These are phyloP conservation scores for Miichthys miiuy DNA, from an alignment of 2,797 vertebrate species.

Conservation along the genomic window DNA sequence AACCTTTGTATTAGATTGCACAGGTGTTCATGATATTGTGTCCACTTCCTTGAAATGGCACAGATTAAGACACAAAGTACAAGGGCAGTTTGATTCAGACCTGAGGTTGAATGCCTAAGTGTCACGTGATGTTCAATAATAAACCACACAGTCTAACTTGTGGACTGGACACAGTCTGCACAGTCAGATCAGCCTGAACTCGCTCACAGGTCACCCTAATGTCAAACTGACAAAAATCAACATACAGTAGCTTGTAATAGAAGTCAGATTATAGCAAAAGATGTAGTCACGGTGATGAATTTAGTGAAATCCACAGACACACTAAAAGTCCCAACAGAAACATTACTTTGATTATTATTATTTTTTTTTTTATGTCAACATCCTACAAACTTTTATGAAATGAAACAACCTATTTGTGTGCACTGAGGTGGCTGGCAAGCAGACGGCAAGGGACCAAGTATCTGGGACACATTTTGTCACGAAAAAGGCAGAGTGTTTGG, in stretches of 20 bases:
- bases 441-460: constrained; percentile 90
- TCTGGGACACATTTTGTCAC: constrained; percentile 95
- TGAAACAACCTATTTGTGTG: constrained; percentile 62
- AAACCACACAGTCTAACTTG: background rate
- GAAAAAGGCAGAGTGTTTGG: constrained; percentile 90
- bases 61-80: background rate
- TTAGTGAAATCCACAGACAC: constrained; percentile 1
- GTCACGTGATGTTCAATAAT: background rate
- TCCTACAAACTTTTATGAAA: constrained; percentile 19
- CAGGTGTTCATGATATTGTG: background rate
- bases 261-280: background rate
- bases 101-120: background rate
- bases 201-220: background rate
- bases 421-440: constrained; percentile 91
- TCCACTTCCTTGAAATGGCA: background rate
- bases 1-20: background rate
- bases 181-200: too few relatives aligned
- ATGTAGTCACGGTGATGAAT: background rate
- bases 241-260: background rate
- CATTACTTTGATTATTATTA: constrained; percentile 21
- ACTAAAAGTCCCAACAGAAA: constrained; percentile 26
- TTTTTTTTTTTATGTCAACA: constrained; percentile 29
- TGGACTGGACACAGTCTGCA: background rate
- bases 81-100: background rate
- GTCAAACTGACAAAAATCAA: background rate